Base-by-base conservation (phyloP, 2,888 invertebrate genomes). In the Campaea margaritaria region DNA sequence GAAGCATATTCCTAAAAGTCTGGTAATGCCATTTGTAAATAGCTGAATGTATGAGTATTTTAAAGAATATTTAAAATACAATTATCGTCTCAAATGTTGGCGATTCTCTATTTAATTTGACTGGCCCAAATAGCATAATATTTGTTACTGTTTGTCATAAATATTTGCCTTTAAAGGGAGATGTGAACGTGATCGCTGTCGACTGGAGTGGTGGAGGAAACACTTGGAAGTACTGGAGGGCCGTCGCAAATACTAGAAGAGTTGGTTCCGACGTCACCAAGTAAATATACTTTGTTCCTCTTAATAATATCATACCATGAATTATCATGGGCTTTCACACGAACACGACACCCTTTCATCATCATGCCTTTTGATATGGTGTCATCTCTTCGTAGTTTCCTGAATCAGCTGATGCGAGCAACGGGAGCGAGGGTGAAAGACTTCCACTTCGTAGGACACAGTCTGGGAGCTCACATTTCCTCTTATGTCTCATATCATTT, bases 121-220 rank as follows among this genome's bases (percentile, higher is more conserved):
- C n/a, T n/a, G n/a, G n/a, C n/a, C n/a, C n/a, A n/a, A n/a, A n/a
- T n/a, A n/a, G n/a, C n/a, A n/a, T n/a, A n/a, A n/a, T n/a, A 5
- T 5, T 21, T 21, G 21, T 21, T 21, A 5, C 3, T 21, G 21
- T 21, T 2, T 21, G 21, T 21, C 21, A 21, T 21, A 21, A 21
- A 21, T 2, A 21, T 21, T 5, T n/a, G n/a, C 13, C 8, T 65
- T 63, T 74, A n/a, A 27, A 95, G 95, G 90, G 76, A 0, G 94
- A 95, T 66, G 92, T 94, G 0, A 95, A 95, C 67, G 93, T 95
- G 0, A 93, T 95, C 21, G 84, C 93, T 0, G 94, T 94, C 0
- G 95, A 95, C 70, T 95, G 95, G 95, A 93, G 94, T 45, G 86
- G 89, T 0, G 94, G 95, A 9, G 94, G 94, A 0, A 93, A 93